Evolutionary conservation across 2,113 vertebrate genomes (phyloP), one percentile per base, ranked within the genome.

Genomic region (Hirundichthys speculiger): DNA sequence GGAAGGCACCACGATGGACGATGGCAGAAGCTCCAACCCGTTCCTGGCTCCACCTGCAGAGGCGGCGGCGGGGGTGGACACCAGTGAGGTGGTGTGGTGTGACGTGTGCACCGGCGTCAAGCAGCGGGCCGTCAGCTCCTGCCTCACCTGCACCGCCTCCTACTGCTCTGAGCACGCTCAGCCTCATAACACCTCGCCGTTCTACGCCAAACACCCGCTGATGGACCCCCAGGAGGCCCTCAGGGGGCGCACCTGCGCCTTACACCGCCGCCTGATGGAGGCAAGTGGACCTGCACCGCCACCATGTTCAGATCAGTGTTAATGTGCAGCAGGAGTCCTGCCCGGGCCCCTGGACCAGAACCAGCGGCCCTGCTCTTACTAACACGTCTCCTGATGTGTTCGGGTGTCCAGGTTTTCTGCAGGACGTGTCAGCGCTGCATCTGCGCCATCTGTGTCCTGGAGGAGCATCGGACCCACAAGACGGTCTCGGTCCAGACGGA

Each of bases 81-180:
- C 14, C 0, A 78, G 22, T 1, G 69, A 81, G 4, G 42, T 71
- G 38, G 79, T 92, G 15, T 70, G 80, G 68, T 94, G 93, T 15
- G 93, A 93, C n/a, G 34, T 93, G 14, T 94, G 93, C 22, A 86
- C 89, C 0, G 93, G 92, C 0, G 19, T 78, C 0, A 93, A 93
- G 24, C 75, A 64, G 63, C 77, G 51, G 0, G 93, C 93, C 0
- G 55, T 89, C 56, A 89, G 90, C 65, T 91, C 92, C 49, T 94
- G 93, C 27, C 86, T 93, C 48, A 93, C 91, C 30, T 94, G 93
- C 73, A 92, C 90, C 0, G 92, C 92, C 12, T 88, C 93, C 0
- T 94, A 93, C 88, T 94, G 93, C 62, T 18, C 56, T 2, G 68
- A 56, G 18, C 93, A 94, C 1, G 47, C 91, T 19, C 46, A 18